Evolutionary conservation across 2,113 vertebrate species (phyloP).

Genomic region (Alexandromys fortis): DNA sequence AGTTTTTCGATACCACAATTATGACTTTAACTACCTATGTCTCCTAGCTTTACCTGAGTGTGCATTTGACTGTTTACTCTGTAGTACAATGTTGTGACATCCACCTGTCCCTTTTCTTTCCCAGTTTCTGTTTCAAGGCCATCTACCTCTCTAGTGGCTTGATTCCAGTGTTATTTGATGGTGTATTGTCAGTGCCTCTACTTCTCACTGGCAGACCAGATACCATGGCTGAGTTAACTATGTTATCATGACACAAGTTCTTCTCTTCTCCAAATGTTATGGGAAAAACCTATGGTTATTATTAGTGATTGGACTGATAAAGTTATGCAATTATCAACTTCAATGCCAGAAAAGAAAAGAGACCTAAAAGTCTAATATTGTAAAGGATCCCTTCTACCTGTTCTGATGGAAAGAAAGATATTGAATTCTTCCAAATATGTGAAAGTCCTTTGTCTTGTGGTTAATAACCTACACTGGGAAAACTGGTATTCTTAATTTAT

Average conservation of each 20-base stretch:
- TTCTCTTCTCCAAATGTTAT: background rate
- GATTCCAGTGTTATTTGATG: background rate
- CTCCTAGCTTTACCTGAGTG: background rate
- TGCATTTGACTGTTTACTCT: background rate
- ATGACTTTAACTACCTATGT: too few relatives aligned
- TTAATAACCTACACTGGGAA: background rate
- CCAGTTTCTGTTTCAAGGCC: fast-evolving
- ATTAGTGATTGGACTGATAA: background rate
- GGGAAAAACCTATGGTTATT: background rate
- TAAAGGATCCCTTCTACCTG: background rate
- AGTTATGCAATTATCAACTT: background rate
- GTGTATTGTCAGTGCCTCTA: fast-evolving
- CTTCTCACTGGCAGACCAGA: background rate
- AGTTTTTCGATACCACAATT: background rate
- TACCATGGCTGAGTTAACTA: background rate
- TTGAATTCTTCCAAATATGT: background rate
- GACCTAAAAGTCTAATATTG: background rate
- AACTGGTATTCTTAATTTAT: background rate
- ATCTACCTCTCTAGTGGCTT: background rate
- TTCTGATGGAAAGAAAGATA: background rate
- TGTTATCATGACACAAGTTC: background rate
- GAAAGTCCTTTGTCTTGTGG: background rate
- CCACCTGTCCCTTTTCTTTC: fast-evolving
- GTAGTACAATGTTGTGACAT: background rate
- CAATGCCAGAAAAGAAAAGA: background rate